Conservation (phyloP, 2,113 vertebrate genomes). For the Actenoides hombroni region DNA sequence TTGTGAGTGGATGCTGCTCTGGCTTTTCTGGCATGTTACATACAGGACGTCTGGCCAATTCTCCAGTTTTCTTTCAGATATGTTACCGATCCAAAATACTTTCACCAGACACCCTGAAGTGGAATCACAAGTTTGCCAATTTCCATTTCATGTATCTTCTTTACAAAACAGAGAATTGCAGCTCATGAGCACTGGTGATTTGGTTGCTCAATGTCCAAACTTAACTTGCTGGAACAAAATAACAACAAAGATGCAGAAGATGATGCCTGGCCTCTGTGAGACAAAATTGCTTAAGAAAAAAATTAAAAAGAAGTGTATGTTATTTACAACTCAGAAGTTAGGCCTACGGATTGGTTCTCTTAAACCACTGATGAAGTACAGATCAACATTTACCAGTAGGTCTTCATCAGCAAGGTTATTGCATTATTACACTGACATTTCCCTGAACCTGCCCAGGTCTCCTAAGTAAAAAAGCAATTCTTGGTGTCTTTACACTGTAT, state of each 20-base stretch:
- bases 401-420: not conserved
- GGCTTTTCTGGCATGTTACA: conserved; percentile 59
- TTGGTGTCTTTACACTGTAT: not conserved
- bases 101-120: conserved; percentile 76
- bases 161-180: conserved; percentile 67
- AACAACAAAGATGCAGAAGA: conserved; percentile 8
- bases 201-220: not conserved
- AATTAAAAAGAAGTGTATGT: not conserved
- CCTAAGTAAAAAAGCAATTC: not conserved
- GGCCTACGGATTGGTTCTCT: not conserved
- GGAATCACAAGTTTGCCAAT: conserved; percentile 62
- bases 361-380: not conserved
- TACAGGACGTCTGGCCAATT: conserved; percentile 57
- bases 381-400: not conserved
- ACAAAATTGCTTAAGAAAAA: not conserved
- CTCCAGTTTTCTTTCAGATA: conserved; percentile 72
- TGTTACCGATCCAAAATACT: conserved; percentile 74
- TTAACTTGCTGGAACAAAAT: not conserved
- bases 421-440: conserved; percentile 26
- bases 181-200: not conserved
- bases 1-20: conserved; percentile 16
- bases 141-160: conserved; percentile 75
- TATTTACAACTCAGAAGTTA: not conserved
- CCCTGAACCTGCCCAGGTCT: conserved; percentile 1
- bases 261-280: not conserved